A percentile compares a stretch with the other conserved stretches of the same genome.
phyloP scores from a whole-genome alignment of 2,113 vertebrate species.

The Sinocyclocheilus rhinocerous region DNA sequence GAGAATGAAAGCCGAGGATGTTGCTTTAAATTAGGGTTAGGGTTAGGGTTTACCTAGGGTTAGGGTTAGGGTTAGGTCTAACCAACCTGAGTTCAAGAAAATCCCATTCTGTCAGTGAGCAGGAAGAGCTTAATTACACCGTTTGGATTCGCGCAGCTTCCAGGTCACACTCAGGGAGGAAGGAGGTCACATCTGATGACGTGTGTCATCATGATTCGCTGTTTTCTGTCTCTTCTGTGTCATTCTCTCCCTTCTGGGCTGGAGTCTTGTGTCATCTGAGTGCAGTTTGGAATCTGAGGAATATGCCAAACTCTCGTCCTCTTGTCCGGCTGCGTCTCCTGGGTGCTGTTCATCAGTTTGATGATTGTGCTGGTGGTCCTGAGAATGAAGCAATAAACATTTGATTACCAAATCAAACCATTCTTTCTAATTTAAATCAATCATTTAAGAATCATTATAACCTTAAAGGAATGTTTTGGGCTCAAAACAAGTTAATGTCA shows the following conservation, averaged over 20 bases:
- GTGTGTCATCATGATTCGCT: background rate
- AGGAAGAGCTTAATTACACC: conserved; percentile 16
- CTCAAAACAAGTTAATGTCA: too few relatives aligned
- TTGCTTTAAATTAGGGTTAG: too few relatives aligned
- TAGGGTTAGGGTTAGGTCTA: too few relatives aligned
- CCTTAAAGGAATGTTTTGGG: background rate
- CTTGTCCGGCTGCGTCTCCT: too few relatives aligned
- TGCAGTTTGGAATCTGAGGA: background rate
- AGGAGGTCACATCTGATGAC: conserved; percentile 29
- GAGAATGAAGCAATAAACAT: background rate
- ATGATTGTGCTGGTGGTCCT: background rate
- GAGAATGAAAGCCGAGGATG: conserved; percentile 40
- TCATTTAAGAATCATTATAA: background rate
- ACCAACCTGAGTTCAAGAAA: too few relatives aligned
- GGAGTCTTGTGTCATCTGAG: too few relatives aligned
- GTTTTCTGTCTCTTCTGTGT: background rate
- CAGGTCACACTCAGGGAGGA: conserved; percentile 26
- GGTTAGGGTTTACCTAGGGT: too few relatives aligned
- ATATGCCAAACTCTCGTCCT: background rate
- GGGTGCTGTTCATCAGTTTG: too few relatives aligned
- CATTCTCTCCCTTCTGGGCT: background rate
- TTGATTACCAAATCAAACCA: background rate
- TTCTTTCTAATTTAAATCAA: background rate
- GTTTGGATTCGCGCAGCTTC: conserved; percentile 1
- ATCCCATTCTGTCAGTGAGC: conserved; percentile 40